Conservation (phyloP, 92 coral and sea anemone species). For the Siderastrea siderea region DNA sequence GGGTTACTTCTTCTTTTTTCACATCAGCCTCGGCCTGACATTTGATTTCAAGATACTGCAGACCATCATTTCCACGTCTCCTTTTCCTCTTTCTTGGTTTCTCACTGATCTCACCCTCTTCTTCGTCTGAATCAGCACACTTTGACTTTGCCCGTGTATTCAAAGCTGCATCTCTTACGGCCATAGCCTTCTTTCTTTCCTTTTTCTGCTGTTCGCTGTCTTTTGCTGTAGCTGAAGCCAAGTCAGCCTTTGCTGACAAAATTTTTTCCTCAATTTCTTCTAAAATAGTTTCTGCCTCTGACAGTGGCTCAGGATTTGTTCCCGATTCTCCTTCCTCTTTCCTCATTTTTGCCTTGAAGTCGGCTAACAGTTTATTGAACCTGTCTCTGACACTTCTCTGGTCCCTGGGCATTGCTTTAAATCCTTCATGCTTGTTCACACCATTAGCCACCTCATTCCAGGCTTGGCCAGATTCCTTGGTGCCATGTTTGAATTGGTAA, state of each 20-base stretch:
- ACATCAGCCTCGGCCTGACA: slow-evolving; percentile 61
- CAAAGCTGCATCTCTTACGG: too few species aligned
- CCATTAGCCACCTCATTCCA: slow-evolving; percentile 45
- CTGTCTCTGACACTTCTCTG: slow-evolving; percentile 61
- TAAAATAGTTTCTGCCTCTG: slow-evolving; percentile 50
- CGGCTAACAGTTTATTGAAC: slow-evolving; percentile 47
- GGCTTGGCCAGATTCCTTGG: slow-evolving; percentile 59
- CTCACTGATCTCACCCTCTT: slow-evolving; percentile 21
- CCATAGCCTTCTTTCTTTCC: slow-evolving; percentile 42
- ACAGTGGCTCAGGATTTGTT: slow-evolving; percentile 42
- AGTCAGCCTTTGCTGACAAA: background rate
- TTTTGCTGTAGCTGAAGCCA: background rate
- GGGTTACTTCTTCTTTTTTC: slow-evolving; percentile 61
- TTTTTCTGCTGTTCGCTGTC: slow-evolving; percentile 12
- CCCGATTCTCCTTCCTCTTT: slow-evolving; percentile 60
- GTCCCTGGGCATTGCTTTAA: slow-evolving; percentile 48
- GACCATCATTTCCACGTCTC: slow-evolving; percentile 50
- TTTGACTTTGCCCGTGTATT: too few species aligned
- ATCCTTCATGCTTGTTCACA: slow-evolving; percentile 40
- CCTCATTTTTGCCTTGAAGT: slow-evolving; percentile 50
- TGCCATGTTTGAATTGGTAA: slow-evolving; percentile 35
- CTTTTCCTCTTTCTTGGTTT: slow-evolving; percentile 51
- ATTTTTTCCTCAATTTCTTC: slow-evolving; percentile 58
- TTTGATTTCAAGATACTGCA: slow-evolving; percentile 63
- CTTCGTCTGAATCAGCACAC: slow-evolving; percentile 34